Base-by-base conservation (phyloP, 2,797 vertebrate genomes). In the Acropternis orthonyx region DNA sequence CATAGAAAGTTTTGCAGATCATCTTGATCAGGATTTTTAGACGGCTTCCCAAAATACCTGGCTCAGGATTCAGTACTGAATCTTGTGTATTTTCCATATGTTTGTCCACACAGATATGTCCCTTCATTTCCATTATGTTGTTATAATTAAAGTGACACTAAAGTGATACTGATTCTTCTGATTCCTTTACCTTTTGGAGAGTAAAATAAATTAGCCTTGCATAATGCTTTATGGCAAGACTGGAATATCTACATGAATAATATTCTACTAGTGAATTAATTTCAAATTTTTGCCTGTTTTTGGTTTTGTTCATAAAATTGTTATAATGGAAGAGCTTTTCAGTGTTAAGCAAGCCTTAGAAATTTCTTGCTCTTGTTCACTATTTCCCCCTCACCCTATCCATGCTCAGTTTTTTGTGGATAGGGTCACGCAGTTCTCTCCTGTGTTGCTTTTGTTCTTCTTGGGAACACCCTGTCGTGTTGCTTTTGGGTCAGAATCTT, bases 381-480 rank as follows among this genome's bases (percentile, higher is more conserved):
- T 44, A 1, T 36, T 46, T 30, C 15, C 8, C 1, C 5, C 1
- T 4, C 15, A 23, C 32, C 11, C 6, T 5, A 18, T 37, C 30
- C 12, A 6, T 23, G 15, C 5, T 78, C 20, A 34, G 3, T 91
- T 95, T 73, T 76, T 5, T 58, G 43, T 71, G 49, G 18, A n/a
- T n/a, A 67, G 7, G 12, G 7, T 85, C n/a, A 37, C 32, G 12
- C 13, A 24, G 34, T 78, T 75, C 34, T 85, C 30, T 56, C 15
- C 21, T 74, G 12, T 54, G 41, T 15, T 85, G 52, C 56, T 83
- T 80, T 85, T 61, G 12, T 67, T 88, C 72, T 83, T 28, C 37
- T 77, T 21, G 14, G 68, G 28, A 56, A 82, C 65, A 76, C 39
- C 52, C 52, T 92, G 88, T 67, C 49, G 14, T 91, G 46, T 84